Conservation (phyloP, 1,140 invertebrate species). For the Zophobas morio region DNA sequence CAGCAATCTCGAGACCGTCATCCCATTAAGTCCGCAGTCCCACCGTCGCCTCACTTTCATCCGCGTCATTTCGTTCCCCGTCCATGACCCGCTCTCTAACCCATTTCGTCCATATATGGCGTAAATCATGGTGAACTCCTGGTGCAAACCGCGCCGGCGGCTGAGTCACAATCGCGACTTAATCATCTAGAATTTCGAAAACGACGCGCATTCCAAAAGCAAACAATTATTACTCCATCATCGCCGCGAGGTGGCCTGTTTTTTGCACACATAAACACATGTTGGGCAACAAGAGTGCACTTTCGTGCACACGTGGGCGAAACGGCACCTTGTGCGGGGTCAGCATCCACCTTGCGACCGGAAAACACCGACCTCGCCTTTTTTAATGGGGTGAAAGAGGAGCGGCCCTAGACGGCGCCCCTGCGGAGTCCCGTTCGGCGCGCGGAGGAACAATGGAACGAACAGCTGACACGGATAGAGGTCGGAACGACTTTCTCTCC, state of each 20-base stretch:
- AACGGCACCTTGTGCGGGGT: neutral
- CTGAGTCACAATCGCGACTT: slow-evolving; percentile 6
- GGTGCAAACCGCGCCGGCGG: neutral
- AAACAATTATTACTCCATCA: slow-evolving; percentile 26
- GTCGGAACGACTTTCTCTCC: slow-evolving; percentile 18
- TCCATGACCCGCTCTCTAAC: slow-evolving; percentile 23
- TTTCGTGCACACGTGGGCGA: slow-evolving; percentile 18
- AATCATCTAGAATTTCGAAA: slow-evolving; percentile 14
- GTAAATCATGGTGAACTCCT: neutral
- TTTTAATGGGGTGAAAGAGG: slow-evolving; percentile 4
- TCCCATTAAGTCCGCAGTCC: too few relatives aligned
- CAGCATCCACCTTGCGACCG: neutral
- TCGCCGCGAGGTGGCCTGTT: slow-evolving; percentile 9
- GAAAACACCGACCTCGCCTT: neutral
- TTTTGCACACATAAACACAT: slow-evolving; percentile 16
- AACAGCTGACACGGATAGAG: slow-evolving; percentile 3
- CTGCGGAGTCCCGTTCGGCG: neutral
- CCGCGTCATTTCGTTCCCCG: neutral
- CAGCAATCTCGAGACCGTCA: too few relatives aligned
- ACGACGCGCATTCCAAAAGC: slow-evolving; percentile 22
- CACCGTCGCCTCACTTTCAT: neutral
- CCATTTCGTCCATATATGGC: slow-evolving; percentile 23
- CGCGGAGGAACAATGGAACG: neutral
- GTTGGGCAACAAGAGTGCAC: slow-evolving; percentile 19
- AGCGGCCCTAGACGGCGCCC: neutral